Base-by-base conservation (phyloP, 2,888 invertebrate species). In the Papilio gigon region DNA sequence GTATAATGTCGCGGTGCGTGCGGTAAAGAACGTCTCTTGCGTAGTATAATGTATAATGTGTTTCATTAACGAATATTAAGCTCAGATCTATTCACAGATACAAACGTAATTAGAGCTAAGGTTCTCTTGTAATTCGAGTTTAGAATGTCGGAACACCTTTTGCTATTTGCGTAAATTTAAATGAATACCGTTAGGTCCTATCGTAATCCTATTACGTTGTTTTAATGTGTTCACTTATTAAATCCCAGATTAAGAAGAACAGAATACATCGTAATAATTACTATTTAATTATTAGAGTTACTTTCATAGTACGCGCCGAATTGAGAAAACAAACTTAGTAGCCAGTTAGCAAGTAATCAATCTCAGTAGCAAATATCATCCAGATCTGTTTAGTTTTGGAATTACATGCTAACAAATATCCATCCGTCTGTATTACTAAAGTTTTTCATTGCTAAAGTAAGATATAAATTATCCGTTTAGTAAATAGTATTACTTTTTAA, bases 161-260 rank as follows among this genome's bases (percentile, higher is more conserved):
- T 73, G 75, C 72, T 74, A 75, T 77, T 76, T 75, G 74, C 72
- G 72, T 75, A 74, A 76, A 77, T 75, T 76, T 76, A 75, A 77
- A 78, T 77, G 74, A 72, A 40, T 44, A 67, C 70, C 72, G 71
- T 76, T 73, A 74, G 59, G 71, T 68, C 67, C 73, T 75, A 74
- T 75, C 69, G 74, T 73, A 71, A 74, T 74, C 71, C 64, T 9
- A 14, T 53, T 53, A 37, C 33, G 12, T 25, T 50, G 17, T 64
- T 37, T 53, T 17, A 17, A 64, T 22, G 12, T 14, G 53, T 56
- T 14, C n/a, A 53, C 5, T 30, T 56, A 17, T 30, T 30, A 17
- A 17, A 56, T 56, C 12, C 27, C 22, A 47, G 44, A 25, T 50
- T 35, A n/a, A n/a, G n/a, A n/a, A n/a, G 33, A 6, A 9, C 4